phyloP scores from a whole-genome alignment of 2,888 invertebrate genomes.

The Metacarcinus magister region DNA sequence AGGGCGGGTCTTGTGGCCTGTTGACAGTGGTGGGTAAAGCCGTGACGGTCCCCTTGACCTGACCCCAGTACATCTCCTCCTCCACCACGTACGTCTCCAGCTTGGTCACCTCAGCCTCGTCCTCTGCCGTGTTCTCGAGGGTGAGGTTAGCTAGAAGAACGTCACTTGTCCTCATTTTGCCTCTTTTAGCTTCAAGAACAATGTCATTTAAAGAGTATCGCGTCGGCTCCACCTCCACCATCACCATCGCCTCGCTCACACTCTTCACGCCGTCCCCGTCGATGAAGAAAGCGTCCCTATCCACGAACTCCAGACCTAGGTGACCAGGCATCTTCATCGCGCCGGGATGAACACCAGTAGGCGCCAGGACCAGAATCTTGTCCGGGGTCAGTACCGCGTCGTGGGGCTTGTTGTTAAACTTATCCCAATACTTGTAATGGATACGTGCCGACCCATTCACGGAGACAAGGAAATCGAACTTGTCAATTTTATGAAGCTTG shows the following conservation, averaged over 20 bases:
- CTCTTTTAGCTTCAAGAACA: conserved; percentile 56
- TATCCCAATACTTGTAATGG: conserved; percentile 73
- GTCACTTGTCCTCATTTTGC: neutral
- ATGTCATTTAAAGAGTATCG: conserved; percentile 75
- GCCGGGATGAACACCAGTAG: neutral
- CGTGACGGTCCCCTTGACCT: conserved; percentile 78
- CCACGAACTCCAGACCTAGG: conserved; percentile 51
- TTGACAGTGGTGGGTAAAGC: conserved; percentile 71
- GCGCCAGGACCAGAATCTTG: conserved; percentile 72
- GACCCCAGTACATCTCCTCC: conserved; percentile 80
- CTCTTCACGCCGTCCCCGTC: conserved; percentile 56
- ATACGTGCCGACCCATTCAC: conserved; percentile 79
- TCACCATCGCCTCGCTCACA: conserved; percentile 68
- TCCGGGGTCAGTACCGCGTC: conserved; percentile 75
- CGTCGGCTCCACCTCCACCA: conserved; percentile 78
- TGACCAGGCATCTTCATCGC: conserved; percentile 67
- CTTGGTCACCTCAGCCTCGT: conserved; percentile 50
- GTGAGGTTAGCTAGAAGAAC: conserved; percentile 55
- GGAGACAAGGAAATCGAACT: conserved; percentile 78
- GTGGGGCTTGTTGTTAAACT: conserved; percentile 76
- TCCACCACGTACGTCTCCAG: conserved; percentile 66
- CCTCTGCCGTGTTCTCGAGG: conserved; percentile 70
- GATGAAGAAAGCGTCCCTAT: conserved; percentile 66
- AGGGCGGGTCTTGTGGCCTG: conserved; percentile 65
- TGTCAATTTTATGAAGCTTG: conserved; percentile 47